Percentiles rank a stretch among this genome's conserved stretches.
Evolutionary conservation across 2,888 invertebrate species (phyloP).

Genomic region (Netelia inedita): DNA sequence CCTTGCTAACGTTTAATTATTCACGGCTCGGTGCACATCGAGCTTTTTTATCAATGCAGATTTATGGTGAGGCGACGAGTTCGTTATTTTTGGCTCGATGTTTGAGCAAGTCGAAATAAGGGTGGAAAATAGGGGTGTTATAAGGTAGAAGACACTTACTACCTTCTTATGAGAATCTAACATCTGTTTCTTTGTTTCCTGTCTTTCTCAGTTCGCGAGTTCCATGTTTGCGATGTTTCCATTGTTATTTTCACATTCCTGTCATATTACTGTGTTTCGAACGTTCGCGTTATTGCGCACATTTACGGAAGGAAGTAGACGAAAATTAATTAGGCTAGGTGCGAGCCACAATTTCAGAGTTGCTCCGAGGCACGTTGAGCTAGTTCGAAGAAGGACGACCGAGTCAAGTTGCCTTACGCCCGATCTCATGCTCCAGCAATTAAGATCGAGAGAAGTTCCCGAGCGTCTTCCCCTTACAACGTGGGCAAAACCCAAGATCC

Average conservation of each 20-base stretch:
- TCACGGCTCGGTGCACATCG: neutral
- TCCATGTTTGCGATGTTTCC: neutral
- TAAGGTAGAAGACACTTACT: neutral
- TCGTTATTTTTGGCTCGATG: neutral
- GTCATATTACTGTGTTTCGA: neutral
- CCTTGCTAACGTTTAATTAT: slow-evolving; percentile 12
- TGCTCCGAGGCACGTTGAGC: slow-evolving; percentile 28
- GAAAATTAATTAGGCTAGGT: slow-evolving; percentile 67
- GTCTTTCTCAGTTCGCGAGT: neutral
- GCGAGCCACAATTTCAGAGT: slow-evolving; percentile 50
- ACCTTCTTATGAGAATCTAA: neutral
- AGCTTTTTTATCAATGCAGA: neutral
- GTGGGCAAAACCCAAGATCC: slow-evolving; percentile 16
- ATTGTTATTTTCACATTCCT: slow-evolving; percentile 33
- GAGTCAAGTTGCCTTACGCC: slow-evolving; percentile 48
- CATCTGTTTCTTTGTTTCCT: neutral
- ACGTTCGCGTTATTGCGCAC: slow-evolving; percentile 9
- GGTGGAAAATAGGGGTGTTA: neutral
- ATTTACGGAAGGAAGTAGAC: slow-evolving; percentile 33
- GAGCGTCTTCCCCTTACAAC: slow-evolving; percentile 9
- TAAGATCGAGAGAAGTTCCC: slow-evolving; percentile 59
- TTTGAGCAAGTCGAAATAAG: neutral
- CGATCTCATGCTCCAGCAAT: slow-evolving; percentile 27
- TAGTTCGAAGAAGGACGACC: slow-evolving; percentile 48
- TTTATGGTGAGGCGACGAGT: neutral